Base-by-base conservation (phyloP, 2,113 vertebrate species). In the Bos javanicus region DNA sequence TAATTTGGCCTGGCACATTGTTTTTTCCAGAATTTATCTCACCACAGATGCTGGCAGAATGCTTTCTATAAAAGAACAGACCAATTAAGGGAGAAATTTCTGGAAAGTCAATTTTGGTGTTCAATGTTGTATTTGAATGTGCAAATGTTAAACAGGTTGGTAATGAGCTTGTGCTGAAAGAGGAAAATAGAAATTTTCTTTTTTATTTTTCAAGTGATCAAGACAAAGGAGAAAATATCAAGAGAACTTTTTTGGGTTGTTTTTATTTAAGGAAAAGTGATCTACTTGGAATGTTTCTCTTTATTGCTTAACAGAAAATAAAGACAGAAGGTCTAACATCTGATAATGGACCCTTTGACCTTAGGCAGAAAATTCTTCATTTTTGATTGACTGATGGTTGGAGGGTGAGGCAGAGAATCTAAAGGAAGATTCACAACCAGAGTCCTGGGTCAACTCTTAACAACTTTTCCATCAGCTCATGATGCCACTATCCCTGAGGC, bases 1-100 rank as follows among this genome's bases (percentile, higher is more conserved):
- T 97, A n/a, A 94, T 86, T 80, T 97, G 95, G 96, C 92, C 91
- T 17, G 3, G 95, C 84, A 50, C 91, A 39, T 23, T 94, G 94
- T 94, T 98, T 98, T 76, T 76, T 76, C 95, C 85, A 97, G 96
- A 95, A 30, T 28, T 83, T 4, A 52, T 92, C 83, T 95, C 85
- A 95, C 96, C 50, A 64, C 39, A 97, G 97, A 92, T 46, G 92
- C 86, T 93, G 88, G 91, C 76, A 52, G 91, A n/a, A 60, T 80
- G 67, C 93, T 96, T 95, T 97, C 92, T 97, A 95, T n/a, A 97
- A 80, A 30, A 80, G 30, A 81, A 71, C 19, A 87, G 76, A 94
- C 46, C 80, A 87, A 92, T 97, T 91, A 97, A 84, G 59, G 50
- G 62, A 39, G 92, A 95, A 92, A 46, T 28, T 97, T 83, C 74